A percentile compares a stretch with the other conserved stretches of the same genome.
Evolutionary conservation across 64 coral and sea anemone species (phyloP).

Genomic region (Trachythela sp.): DNA sequence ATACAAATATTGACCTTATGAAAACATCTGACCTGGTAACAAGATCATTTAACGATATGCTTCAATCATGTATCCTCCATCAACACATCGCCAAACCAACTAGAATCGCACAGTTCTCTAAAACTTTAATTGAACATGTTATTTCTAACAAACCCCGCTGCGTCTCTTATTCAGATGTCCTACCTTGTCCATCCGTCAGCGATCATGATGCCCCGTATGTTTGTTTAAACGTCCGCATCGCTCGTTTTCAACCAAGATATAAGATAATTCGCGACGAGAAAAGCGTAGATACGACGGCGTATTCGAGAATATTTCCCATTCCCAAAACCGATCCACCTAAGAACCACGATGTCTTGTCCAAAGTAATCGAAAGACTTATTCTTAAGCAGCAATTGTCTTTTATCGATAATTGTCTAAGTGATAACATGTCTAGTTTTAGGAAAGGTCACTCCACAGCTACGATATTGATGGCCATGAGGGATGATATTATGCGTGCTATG

Average conservation of each 20-base stretch:
- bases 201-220: conserved; percentile 21
- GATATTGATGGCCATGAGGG: too few species aligned
- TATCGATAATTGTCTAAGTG: too few species aligned
- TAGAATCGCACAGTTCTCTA: not conserved
- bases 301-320: too few species aligned
- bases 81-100: conserved; percentile 16
- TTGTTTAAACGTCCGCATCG: not conserved
- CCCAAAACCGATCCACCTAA: too few species aligned
- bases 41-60: conserved; percentile 11
- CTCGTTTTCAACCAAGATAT: not conserved
- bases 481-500: too few species aligned
- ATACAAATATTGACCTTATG: not conserved
- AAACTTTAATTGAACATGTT: conserved; percentile 13
- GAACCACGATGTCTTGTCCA: too few species aligned
- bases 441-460: too few species aligned
- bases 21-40: not conserved
- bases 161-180: not conserved
- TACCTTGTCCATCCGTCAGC: not conserved
- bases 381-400: too few species aligned
- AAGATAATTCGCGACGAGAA: not conserved
- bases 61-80: conserved; percentile 12
- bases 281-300: too few species aligned
- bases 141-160: conserved; percentile 2
- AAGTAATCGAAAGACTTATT: too few species aligned
- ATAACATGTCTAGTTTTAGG: too few species aligned